Conservation (phyloP, 2,888 invertebrate genomes). For the Caenorhabditis sp. region DNA sequence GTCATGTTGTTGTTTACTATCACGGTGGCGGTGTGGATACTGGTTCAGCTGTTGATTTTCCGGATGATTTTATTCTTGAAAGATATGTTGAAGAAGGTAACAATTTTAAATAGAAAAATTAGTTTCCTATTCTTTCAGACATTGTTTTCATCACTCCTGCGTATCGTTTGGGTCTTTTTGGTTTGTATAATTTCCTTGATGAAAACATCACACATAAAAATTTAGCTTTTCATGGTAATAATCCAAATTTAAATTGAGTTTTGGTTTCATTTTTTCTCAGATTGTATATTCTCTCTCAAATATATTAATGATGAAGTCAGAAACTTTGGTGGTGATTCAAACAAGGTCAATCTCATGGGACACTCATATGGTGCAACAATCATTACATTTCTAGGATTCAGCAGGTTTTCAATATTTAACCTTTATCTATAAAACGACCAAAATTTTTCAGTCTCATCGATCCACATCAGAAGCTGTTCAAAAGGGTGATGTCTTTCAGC, state of each 20-base stretch:
- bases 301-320: slow-evolving; percentile 26
- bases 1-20: slow-evolving; percentile 53
- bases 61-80: slow-evolving; percentile 47
- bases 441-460: slow-evolving; percentile 21
- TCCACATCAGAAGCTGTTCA: slow-evolving; percentile 12
- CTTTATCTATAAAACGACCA: no score
- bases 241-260: no score
- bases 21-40: slow-evolving; percentile 54
- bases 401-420: slow-evolving; percentile 7
- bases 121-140: slow-evolving; percentile 7
- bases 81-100: slow-evolving; percentile 42
- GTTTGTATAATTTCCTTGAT: slow-evolving; percentile 48
- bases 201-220: slow-evolving; percentile 40
- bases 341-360: slow-evolving; percentile 30
- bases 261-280: slow-evolving; percentile 10
- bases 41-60: slow-evolving; percentile 51
- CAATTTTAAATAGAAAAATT: neutral
- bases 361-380: slow-evolving; percentile 28
- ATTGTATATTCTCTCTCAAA: slow-evolving; percentile 6
- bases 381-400: slow-evolving; percentile 15
- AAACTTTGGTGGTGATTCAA: slow-evolving; percentile 22
- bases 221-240: slow-evolving; percentile 49
- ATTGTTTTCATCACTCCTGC: slow-evolving; percentile 56
- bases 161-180: slow-evolving; percentile 56
- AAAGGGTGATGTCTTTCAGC: slow-evolving; percentile 18